These are phyloP conservation scores for Eupelmus urozonus DNA, from an alignment of 2,888 invertebrate species.

Conservation along the genomic window DNA sequence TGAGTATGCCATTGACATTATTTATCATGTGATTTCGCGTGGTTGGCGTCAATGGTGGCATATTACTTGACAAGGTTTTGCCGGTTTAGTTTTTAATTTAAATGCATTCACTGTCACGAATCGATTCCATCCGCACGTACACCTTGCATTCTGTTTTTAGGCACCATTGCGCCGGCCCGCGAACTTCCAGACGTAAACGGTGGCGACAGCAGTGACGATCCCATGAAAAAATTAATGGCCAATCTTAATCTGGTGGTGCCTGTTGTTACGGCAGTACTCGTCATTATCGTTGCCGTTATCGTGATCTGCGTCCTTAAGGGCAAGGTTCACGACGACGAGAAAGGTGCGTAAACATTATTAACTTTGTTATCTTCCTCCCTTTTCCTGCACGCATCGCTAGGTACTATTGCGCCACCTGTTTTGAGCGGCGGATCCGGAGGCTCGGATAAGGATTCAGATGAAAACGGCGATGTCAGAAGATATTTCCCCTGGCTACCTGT, in stretches of 20 bases:
- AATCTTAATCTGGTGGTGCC: conserved; percentile 96
- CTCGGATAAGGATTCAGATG: conserved; percentile 81
- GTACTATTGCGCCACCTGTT: conserved; percentile 88
- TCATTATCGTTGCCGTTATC: conserved; percentile 94
- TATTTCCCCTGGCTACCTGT: conserved; percentile 88
- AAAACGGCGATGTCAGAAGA: conserved; percentile 77
- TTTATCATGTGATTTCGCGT: conserved; percentile 63
- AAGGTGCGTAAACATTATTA: conserved; percentile 77
- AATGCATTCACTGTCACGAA: background rate
- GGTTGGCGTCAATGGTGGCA: conserved; percentile 74
- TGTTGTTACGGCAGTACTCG: conserved; percentile 92
- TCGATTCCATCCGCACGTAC: conserved; percentile 21
- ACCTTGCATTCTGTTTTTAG: conserved; percentile 79
- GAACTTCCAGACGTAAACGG: conserved; percentile 86
- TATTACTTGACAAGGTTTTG: conserved; percentile 9
- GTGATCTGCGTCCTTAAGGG: conserved; percentile 95
- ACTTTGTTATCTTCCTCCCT: conserved; percentile 67
- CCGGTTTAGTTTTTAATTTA: background rate
- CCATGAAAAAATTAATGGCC: conserved; percentile 91
- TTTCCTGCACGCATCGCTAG: conserved; percentile 76
- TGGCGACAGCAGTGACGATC: conserved; percentile 83
- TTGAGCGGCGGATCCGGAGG: conserved; percentile 78
- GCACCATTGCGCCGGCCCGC: conserved; percentile 95
- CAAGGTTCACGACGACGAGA: conserved; percentile 90
- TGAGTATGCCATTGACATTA: conserved; percentile 79